phyloP scores from a whole-genome alignment of 1,140 invertebrate genomes.

The Euglossa dilemma region DNA sequence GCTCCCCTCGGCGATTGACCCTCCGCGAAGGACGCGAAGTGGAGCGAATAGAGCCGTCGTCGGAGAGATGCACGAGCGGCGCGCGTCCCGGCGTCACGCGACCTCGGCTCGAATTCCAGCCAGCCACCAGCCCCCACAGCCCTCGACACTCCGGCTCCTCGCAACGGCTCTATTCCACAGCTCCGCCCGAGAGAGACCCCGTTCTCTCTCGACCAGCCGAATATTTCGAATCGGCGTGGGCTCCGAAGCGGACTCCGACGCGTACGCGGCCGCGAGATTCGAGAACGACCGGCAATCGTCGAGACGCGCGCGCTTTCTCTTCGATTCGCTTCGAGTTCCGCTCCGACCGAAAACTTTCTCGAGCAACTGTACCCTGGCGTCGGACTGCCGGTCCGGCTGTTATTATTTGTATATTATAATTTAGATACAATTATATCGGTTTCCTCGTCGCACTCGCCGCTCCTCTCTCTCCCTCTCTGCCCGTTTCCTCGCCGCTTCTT shows the following conservation, averaged over 20 bases:
- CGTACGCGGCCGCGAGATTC: too few species aligned
- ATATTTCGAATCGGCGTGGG: background rate
- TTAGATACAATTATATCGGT: slow-evolving; percentile 82
- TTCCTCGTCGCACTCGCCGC: slow-evolving; percentile 72
- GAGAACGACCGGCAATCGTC: too few species aligned
- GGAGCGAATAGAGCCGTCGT: background rate
- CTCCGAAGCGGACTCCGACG: too few species aligned
- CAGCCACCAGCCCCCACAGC: background rate
- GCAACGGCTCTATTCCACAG: background rate
- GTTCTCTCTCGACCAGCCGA: background rate
- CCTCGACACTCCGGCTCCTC: background rate
- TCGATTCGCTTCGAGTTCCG: background rate
- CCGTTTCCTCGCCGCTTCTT: slow-evolving; percentile 29
- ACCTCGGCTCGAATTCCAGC: slow-evolving; percentile 14
- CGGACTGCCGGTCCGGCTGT: slow-evolving; percentile 81
- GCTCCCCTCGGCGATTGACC: too few species aligned
- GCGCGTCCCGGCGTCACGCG: background rate
- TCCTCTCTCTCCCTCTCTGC: background rate
- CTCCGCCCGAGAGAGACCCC: background rate
- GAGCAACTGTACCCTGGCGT: slow-evolving; percentile 80
- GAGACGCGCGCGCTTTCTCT: slow-evolving; percentile 1
- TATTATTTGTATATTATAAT: slow-evolving; percentile 84
- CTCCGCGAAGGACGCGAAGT: too few species aligned
- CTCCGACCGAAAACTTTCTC: slow-evolving; percentile 66
- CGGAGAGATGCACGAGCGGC: background rate